Evolutionary conservation across 2,113 vertebrate genomes (phyloP).

Genomic region (Eulacestoma nigropectus): DNA sequence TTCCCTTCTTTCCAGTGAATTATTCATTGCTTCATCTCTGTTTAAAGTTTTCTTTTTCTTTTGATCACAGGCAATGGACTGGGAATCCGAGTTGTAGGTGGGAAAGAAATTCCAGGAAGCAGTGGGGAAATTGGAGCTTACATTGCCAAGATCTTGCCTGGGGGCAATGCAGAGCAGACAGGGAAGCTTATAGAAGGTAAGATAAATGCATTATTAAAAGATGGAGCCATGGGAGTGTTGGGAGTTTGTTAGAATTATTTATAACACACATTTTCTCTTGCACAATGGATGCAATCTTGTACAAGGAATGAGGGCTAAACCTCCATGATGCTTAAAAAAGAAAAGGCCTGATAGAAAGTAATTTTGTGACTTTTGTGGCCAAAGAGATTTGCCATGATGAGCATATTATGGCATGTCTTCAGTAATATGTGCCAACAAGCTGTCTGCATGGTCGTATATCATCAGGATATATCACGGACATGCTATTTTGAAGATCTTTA

Average conservation of each 20-base stretch:
- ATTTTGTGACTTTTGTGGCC: background rate
- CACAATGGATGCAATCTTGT: background rate
- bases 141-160: constrained; percentile 89
- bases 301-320: background rate
- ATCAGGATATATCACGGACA: accelerated
- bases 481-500: background rate
- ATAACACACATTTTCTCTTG: background rate
- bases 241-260: background rate
- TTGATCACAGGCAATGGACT: constrained; percentile 86
- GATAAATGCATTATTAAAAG: constrained; percentile 15
- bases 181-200: constrained; percentile 92
- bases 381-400: background rate
- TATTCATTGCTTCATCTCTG: background rate
- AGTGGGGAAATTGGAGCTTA: constrained; percentile 92
- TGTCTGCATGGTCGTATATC: background rate
- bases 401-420: background rate
- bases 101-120: constrained; percentile 92
- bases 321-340: background rate
- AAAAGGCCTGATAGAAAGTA: background rate
- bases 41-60: background rate
- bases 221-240: background rate
- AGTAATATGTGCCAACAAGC: background rate
- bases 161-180: constrained; percentile 87
- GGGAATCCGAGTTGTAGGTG: constrained; percentile 92
- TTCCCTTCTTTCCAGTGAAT: background rate